A percentile compares a stretch with the other conserved stretches of the same genome.
phyloP scores from a whole-genome alignment of 2,888 invertebrate genomes.

The Pardosa pseudoannulata region DNA sequence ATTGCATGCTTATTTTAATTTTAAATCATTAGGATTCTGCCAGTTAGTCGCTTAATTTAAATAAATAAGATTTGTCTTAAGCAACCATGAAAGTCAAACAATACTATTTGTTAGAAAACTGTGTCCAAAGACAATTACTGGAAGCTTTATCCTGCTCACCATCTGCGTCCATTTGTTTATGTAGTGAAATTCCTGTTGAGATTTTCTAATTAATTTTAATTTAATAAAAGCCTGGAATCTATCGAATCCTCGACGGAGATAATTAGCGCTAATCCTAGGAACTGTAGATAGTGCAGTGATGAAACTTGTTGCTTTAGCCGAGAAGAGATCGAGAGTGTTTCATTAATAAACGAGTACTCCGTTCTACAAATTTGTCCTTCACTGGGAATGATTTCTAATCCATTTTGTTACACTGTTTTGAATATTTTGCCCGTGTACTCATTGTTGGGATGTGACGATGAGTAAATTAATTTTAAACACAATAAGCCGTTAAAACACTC shows the following conservation, averaged over 20 bases:
- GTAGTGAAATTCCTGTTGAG: not conserved
- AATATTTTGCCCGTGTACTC: too few relatives aligned
- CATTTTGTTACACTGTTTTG: not conserved
- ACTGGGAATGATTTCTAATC: not conserved
- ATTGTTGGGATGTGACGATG: too few relatives aligned
- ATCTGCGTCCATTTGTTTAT: not conserved
- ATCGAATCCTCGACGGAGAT: not conserved
- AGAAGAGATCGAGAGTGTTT: not conserved
- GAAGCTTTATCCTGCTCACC: not conserved
- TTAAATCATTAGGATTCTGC: too few relatives aligned
- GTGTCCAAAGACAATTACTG: not conserved
- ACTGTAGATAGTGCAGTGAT: not conserved
- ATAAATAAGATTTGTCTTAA: not conserved
- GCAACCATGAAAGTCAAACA: not conserved
- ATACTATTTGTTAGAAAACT: not conserved
- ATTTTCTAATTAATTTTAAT: conserved; percentile 6
- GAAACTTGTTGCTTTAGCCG: conserved; percentile 1
- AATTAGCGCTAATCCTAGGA: not conserved
- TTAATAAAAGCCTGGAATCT: not conserved
- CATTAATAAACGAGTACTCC: not conserved
- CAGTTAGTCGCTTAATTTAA: too few relatives aligned
- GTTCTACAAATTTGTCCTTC: not conserved
- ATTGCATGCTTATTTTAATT: too few relatives aligned
- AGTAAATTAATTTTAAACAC: too few relatives aligned
- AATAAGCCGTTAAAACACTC: too few relatives aligned